phyloP scores from a whole-genome alignment of 2,113 vertebrate genomes.

The Sinocyclocheilus maitianheensis region DNA sequence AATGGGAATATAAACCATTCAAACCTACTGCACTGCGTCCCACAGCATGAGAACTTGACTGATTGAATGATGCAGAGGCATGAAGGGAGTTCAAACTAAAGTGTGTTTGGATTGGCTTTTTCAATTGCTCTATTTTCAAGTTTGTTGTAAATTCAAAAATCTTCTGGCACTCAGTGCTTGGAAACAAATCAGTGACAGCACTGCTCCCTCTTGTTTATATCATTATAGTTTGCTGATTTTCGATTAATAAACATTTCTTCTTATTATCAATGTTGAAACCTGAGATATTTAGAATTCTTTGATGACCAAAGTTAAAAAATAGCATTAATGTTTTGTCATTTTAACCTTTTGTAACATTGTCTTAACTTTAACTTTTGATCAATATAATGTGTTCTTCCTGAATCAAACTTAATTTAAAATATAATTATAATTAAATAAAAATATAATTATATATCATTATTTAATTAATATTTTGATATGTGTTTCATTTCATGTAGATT shows the following conservation, averaged over 20 bases:
- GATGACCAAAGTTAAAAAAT: neutral
- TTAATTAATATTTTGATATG: too few species aligned
- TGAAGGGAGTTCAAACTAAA: neutral
- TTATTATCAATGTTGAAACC: neutral
- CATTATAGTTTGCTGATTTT: neutral
- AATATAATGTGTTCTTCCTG: neutral
- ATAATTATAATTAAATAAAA: too few species aligned
- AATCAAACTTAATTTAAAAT: too few species aligned
- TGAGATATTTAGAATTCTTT: neutral
- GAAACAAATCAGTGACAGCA: neutral
- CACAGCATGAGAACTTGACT: neutral
- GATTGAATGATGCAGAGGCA: slow-evolving; percentile 21
- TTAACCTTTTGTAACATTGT: neutral
- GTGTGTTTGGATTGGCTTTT: neutral
- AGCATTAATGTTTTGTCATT: neutral
- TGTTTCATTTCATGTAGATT: neutral
- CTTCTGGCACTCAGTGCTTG: neutral
- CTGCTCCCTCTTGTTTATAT: neutral
- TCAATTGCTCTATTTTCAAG: neutral
- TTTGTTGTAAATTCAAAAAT: neutral
- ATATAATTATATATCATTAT: too few species aligned
- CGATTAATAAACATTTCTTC: neutral
- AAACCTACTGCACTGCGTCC: neutral
- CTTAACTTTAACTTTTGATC: neutral
- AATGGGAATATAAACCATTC: neutral